Evolutionary conservation across 2,888 invertebrate genomes (phyloP).

Genomic region (Mylabris sibirica): DNA sequence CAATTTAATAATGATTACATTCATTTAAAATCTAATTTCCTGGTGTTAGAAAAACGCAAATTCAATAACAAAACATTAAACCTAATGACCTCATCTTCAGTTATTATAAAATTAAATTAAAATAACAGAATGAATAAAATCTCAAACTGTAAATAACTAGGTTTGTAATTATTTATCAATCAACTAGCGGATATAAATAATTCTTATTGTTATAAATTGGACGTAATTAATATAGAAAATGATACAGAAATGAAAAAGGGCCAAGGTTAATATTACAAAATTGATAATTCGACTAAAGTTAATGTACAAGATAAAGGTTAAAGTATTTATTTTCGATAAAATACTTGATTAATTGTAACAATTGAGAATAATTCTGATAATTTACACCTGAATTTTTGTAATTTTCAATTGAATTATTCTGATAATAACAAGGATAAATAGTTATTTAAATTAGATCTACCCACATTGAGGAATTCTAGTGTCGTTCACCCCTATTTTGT

Average conservation of each 20-base stretch:
- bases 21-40: too few relatives aligned
- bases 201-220: neutral
- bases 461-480: neutral
- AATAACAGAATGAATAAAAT: too few relatives aligned
- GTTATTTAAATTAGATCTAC: neutral
- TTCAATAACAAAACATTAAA: too few relatives aligned
- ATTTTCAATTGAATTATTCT: neutral
- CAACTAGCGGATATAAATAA: neutral
- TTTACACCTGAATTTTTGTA: neutral
- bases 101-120: neutral
- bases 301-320: neutral
- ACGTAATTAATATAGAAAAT: neutral
- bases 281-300: neutral
- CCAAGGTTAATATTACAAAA: neutral
- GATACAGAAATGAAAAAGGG: neutral
- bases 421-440: neutral
- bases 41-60: too few relatives aligned
- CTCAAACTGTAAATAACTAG: too few relatives aligned
- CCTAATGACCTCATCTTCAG: too few relatives aligned
- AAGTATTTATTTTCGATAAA: neutral
- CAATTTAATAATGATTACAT: too few relatives aligned
- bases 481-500: neutral
- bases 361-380: neutral
- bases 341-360: neutral
- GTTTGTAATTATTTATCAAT: neutral